Conservation (phyloP, 2,888 invertebrate genomes). For the Thumatha senex region DNA sequence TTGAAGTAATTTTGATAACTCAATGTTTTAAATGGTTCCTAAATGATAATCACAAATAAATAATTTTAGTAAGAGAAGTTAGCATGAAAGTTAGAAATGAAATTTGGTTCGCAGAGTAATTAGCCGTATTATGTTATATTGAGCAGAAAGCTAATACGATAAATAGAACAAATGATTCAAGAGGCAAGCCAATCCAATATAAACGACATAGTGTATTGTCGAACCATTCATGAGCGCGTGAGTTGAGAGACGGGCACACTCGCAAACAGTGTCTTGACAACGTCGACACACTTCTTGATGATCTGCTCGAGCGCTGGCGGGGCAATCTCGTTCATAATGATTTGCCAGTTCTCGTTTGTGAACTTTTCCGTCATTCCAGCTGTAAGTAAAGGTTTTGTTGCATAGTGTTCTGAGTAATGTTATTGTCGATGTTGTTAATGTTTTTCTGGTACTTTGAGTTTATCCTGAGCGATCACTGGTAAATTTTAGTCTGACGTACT, state of each 20-base stretch:
- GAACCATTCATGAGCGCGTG: slow-evolving; percentile 60
- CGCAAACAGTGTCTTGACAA: slow-evolving; percentile 62
- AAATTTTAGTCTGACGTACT: no score
- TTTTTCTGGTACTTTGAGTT: no score
- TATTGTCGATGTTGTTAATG: no score
- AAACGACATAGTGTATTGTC: slow-evolving; percentile 13
- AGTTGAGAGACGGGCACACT: slow-evolving; percentile 58
- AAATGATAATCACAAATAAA: no score
- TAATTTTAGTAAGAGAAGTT: no score
- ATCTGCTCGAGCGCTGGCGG: slow-evolving; percentile 70
- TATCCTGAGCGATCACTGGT: no score
- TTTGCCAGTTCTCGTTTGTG: slow-evolving; percentile 74
- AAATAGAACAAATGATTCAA: neutral
- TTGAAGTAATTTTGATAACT: no score
- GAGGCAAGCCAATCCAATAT: no score
- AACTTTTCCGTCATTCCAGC: slow-evolving; percentile 70
- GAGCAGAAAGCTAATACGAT: neutral
- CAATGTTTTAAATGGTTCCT: no score
- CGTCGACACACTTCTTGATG: slow-evolving; percentile 63
- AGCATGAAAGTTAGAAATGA: neutral
- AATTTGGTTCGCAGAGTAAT: neutral
- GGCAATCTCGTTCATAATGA: slow-evolving; percentile 76
- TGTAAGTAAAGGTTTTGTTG: slow-evolving; percentile 52
- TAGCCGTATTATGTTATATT: no score
- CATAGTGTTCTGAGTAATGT: slow-evolving; percentile 1